Percentiles rank a stretch among this genome's conserved stretches.
Conservation (phyloP, 2,797 vertebrate genomes). For the Sebastes trivittatus region DNA sequence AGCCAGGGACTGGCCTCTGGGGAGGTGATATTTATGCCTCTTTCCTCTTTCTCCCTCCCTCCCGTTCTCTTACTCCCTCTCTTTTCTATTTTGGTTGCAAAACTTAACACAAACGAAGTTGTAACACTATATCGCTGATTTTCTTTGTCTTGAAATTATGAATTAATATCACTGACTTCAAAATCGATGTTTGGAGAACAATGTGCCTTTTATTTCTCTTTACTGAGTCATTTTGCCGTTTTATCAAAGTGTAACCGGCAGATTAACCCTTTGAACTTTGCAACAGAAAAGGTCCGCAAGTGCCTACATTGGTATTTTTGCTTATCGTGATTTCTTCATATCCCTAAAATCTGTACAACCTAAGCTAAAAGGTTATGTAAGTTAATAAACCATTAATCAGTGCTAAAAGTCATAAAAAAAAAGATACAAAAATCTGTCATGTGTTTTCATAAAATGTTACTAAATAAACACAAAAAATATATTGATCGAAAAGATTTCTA, state of each 20-base stretch:
- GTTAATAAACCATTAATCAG: neutral
- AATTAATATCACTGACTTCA: neutral
- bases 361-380: neutral
- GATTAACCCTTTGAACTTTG: neutral
- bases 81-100: conserved; percentile 13
- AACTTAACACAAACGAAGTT: conserved; percentile 11
- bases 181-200: neutral
- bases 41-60: neutral
- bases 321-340: neutral
- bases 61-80: neutral
- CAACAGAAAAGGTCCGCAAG: neutral
- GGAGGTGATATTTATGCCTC: conserved; percentile 28
- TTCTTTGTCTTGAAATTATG: neutral
- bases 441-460: neutral
- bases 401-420: neutral
- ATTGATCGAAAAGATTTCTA: too few relatives aligned
- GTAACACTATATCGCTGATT: neutral
- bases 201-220: neutral
- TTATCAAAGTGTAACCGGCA: neutral
- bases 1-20: conserved; percentile 16
- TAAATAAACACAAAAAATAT: neutral
- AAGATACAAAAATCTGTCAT: neutral
- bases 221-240: neutral
- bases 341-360: too few relatives aligned
- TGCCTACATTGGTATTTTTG: neutral